Conservation (phyloP, 2,113 vertebrate genomes). For the Delphinapterus leucas region DNA sequence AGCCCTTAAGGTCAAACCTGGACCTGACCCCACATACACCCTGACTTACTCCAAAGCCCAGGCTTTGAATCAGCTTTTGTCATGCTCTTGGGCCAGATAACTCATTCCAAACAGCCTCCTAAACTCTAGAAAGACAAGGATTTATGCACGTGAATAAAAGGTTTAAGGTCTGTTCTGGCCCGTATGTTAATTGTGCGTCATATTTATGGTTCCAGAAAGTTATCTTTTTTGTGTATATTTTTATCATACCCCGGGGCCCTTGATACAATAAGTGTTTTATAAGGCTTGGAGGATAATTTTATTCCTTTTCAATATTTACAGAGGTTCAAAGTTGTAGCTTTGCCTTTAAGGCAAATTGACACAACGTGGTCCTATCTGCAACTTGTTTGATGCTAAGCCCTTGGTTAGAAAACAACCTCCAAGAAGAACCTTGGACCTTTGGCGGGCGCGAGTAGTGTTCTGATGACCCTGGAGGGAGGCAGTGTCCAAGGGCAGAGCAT, state of each 20-base stretch:
- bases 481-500: background rate
- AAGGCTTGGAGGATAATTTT: background rate
- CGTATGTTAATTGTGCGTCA: background rate
- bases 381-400: background rate
- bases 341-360: background rate
- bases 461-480: no score
- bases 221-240: background rate
- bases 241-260: background rate
- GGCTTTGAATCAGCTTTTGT: background rate
- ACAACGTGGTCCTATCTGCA: background rate
- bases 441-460: fast-evolving
- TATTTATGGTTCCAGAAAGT: background rate
- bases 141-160: background rate
- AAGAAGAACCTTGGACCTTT: fast-evolving
- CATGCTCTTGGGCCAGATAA: background rate
- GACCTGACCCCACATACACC: background rate
- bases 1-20: background rate
- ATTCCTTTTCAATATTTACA: constrained; percentile 51
- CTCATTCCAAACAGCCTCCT: background rate
- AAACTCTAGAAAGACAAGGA: background rate
- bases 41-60: background rate
- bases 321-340: background rate
- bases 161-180: background rate
- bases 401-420: background rate
- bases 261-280: background rate